Base-by-base conservation (phyloP, 1,140 invertebrate genomes). In the Babylonia areolata region DNA sequence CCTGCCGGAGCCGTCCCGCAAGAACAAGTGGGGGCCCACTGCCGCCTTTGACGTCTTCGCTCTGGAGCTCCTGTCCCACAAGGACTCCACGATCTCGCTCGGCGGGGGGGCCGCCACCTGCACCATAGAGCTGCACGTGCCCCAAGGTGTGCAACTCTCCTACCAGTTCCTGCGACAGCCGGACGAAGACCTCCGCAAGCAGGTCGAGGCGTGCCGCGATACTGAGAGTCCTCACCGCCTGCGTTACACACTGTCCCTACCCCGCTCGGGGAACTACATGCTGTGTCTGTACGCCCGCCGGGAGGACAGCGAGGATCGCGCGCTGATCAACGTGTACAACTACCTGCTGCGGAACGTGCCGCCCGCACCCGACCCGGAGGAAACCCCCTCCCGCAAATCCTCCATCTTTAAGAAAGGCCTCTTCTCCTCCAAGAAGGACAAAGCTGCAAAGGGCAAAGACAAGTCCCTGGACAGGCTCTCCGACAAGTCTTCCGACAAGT, bases 81-180 rank as follows among this genome's bases (percentile, higher is more conserved):
- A 88, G 51, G 94, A 94, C 23, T 85, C 93, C 15, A 93, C 92
- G 75, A 93, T 94, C 58, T 88, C 85, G 28, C 12, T 89, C 1
- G 84, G 85, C 20, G 86, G 86, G 15, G 89, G 92, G 42, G 84
- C 85, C 12, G 91, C 90, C 58, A 78, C 73, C 6, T 40, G 90
- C 46, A 79, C 85, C 15, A 87, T 94, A 31, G 93, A 94, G 79
- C 81, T 94, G 5, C 88, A 89, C 35, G 90, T 91, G 28, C 91
- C 92, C 15, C 85, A 88, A 46, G 87, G 90, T 17, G 86, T 93
- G 6, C 87, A 90, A 23, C 77, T 94, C 31, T 91, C 93, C 1
- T 92, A 90, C 78, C 90, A 94, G 54, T 91, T 94, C 37, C 81
- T 93, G 1, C 84, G 91, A n/a, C 93, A 94, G 86, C 93, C 93